A percentile compares a stretch with the other conserved stretches of the same genome.
Evolutionary conservation across 37 sponge, comb jelly and placozoan species (phyloP).

Genomic region (Geodia barretti): DNA sequence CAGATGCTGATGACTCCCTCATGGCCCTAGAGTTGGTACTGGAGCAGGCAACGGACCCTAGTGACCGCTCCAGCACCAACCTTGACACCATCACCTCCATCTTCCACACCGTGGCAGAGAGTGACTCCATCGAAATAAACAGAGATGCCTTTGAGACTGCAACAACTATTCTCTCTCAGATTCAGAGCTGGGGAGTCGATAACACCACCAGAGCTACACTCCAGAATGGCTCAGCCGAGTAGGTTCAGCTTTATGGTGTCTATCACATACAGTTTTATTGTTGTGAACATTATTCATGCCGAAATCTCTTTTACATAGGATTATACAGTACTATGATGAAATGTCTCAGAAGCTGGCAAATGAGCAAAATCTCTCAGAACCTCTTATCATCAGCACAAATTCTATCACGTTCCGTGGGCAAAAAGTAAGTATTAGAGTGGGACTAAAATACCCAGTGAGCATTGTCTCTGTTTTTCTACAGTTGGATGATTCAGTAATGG

Average conservation of each 20-base stretch:
- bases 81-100: background rate
- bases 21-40: background rate
- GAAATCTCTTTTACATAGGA: background rate
- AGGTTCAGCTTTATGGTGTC: background rate
- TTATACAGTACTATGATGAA: background rate
- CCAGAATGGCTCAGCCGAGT: background rate
- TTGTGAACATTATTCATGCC: background rate
- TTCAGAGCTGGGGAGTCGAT: background rate
- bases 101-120: background rate
- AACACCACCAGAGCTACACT: background rate
- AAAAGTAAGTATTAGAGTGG: background rate
- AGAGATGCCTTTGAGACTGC: background rate
- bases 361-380: background rate
- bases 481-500: no score
- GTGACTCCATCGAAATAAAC: background rate
- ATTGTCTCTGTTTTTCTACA: no score
- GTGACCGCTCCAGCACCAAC: background rate
- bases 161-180: background rate
- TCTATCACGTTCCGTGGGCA: background rate
- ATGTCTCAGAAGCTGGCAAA: background rate
- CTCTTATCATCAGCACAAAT: background rate
- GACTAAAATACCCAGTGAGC: no score
- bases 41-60: background rate
- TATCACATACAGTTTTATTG: background rate
- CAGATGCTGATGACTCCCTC: background rate